phyloP scores from a whole-genome alignment of 2,888 invertebrate genomes.

The Scaptomyza parva region DNA sequence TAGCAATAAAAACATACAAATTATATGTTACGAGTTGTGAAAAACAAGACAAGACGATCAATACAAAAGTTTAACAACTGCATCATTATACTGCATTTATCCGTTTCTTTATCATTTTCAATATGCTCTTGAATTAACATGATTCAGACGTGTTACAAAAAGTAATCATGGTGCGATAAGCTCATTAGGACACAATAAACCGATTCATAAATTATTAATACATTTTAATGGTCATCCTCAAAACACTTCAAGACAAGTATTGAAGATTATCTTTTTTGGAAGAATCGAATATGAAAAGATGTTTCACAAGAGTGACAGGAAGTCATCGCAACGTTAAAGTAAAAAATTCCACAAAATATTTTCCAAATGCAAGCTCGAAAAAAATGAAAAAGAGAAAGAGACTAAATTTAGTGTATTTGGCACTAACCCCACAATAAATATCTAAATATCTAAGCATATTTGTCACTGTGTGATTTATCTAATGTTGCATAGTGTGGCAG shows the following conservation, averaged over 20 bases:
- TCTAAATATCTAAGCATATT: slow-evolving; percentile 47
- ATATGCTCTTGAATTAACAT: background rate
- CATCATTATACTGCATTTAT: background rate
- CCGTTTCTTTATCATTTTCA: background rate
- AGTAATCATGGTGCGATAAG: background rate
- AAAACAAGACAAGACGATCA: background rate
- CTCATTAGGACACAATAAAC: background rate
- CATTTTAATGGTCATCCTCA: background rate
- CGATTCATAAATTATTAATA: background rate
- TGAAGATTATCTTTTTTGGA: background rate
- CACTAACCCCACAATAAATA: slow-evolving; percentile 24
- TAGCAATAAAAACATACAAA: slow-evolving; percentile 3
- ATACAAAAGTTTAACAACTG: background rate
- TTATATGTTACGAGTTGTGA: background rate
- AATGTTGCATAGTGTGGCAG: slow-evolving; percentile 38
- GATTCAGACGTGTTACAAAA: background rate
- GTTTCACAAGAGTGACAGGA: background rate
- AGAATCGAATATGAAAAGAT: background rate
- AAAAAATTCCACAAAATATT: background rate
- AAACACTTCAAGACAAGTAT: background rate
- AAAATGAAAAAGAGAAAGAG: slow-evolving; percentile 35
- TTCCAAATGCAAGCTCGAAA: background rate
- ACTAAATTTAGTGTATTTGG: slow-evolving; percentile 12
- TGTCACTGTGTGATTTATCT: slow-evolving; percentile 64
- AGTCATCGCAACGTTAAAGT: background rate